Percentiles rank a stretch among this genome's conserved stretches.
phyloP scores from a whole-genome alignment of 2,113 vertebrate genomes.

The Chionis minor region DNA sequence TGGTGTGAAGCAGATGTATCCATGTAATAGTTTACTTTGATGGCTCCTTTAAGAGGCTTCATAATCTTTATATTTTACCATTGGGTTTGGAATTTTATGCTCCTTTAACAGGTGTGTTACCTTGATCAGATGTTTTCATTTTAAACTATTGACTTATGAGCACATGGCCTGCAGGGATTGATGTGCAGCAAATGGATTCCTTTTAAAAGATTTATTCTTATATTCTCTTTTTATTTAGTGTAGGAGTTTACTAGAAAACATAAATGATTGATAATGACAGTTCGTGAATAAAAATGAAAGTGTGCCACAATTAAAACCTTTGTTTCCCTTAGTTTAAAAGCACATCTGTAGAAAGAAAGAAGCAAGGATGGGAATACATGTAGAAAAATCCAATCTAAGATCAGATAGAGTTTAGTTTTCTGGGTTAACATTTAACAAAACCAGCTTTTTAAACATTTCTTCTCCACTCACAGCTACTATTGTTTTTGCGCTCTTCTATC shows the following conservation, averaged over 20 bases:
- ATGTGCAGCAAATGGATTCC: conserved; percentile 71
- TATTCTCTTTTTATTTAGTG: conserved; percentile 69
- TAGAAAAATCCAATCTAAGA: conserved; percentile 46
- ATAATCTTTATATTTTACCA: conserved; percentile 80
- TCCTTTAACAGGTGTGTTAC: conserved; percentile 77
- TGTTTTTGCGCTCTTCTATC: conserved; percentile 43
- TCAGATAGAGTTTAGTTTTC: conserved; percentile 32
- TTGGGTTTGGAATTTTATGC: conserved; percentile 74
- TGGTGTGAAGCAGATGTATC: conserved; percentile 73
- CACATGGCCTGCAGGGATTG: conserved; percentile 75
- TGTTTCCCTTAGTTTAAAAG: conserved; percentile 43
- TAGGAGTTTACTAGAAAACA: conserved; percentile 26
- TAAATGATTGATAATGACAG: conserved; percentile 64
- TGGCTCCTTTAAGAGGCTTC: conserved; percentile 77
- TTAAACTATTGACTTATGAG: conserved; percentile 81
- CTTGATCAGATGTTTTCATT: conserved; percentile 79
- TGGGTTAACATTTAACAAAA: conserved; percentile 35
- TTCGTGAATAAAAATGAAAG: conserved; percentile 43
- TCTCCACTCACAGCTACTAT: not conserved
- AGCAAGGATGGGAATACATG: not conserved
- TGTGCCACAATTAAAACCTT: conserved; percentile 50
- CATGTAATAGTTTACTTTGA: conserved; percentile 79
- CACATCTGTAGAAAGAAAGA: conserved; percentile 22
- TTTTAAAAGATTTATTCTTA: conserved; percentile 71
- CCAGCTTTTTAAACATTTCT: not conserved